phyloP scores from a whole-genome alignment of 2,113 vertebrate species.

The Lepisosteus osseus region DNA sequence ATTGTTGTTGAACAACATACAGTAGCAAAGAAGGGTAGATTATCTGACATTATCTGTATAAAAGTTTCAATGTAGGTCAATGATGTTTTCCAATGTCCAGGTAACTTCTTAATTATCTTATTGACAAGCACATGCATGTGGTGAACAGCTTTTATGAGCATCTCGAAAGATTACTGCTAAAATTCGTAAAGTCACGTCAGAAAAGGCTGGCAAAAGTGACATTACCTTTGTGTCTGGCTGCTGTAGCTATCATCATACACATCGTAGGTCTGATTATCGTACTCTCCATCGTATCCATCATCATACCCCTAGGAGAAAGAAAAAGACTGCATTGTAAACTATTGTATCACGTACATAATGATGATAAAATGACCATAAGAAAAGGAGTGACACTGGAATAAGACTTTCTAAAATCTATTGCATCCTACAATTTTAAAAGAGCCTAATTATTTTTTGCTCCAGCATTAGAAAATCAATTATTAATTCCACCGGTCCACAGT shows the following conservation, averaged over 20 bases:
- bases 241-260: slow-evolving; percentile 84
- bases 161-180: no score
- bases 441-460: slow-evolving; percentile 35
- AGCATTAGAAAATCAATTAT: slow-evolving; percentile 33
- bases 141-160: no score
- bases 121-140: no score
- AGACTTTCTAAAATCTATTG: background rate
- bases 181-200: no score
- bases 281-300: slow-evolving; percentile 91
- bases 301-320: slow-evolving; percentile 78
- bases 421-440: slow-evolving; percentile 16
- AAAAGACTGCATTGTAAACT: slow-evolving; percentile 11
- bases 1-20: no score
- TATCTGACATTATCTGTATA: no score
- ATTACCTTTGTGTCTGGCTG: slow-evolving; percentile 87
- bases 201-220: no score
- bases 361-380: background rate
- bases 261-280: slow-evolving; percentile 89
- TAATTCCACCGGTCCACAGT: slow-evolving; percentile 40
- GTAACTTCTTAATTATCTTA: no score
- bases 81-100: no score
- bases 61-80: no score
- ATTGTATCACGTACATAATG: background rate
- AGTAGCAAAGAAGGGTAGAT: no score
- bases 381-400: background rate